Base-by-base conservation (phyloP, 2,113 vertebrate species). In the Syngnathus scovelli region DNA sequence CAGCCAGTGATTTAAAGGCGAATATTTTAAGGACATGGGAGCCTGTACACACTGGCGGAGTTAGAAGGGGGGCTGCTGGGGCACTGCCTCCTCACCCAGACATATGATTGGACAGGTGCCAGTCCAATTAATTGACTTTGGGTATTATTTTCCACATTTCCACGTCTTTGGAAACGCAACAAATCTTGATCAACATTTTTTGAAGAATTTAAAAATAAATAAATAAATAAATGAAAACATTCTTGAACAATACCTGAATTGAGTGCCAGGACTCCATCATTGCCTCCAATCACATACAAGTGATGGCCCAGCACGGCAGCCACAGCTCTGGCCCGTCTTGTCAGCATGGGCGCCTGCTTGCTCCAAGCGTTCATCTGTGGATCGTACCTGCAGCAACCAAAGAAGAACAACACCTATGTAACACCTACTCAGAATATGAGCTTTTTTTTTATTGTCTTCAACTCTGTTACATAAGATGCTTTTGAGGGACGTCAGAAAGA, bases 281-380 rank as follows among this genome's bases (percentile, higher is more conserved):
- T 87, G 16, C 86, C 90, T 7, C 87, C 89, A 0, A 90, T 76
- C 43, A 89, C 83, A 27, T 88, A 92, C 13, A 92, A 6, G 66
- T 81, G 72, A 4, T 87, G 84, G 4, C 59, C 74, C 63, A 92
- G 72, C 33, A 87, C 85, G 0, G 85, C 85, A 0, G 87, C 87
- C 8, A 44, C 76, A 0, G 90, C 83, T 55, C 84, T 46, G 36
- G 27, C 66, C 1, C 86, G 77, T 46, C 85, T 72, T 41, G 64
- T 70, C 52, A 74, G 72, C 90, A 90, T 85, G 0, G 88, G 72
- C 0, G 75, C 49, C 70, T 90, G 74, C 48, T 80, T 90, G 67
- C 63, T 84, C 88, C 90, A 92, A 0, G 60, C 62, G 71, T 90
- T 89, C 66, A 80, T 54, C 19, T 69, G 66, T 8, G 86, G 89